Evolutionary conservation across 2,797 vertebrate genomes (phyloP), one percentile per base, ranked within the genome.

Genomic region (Betta splendens): DNA sequence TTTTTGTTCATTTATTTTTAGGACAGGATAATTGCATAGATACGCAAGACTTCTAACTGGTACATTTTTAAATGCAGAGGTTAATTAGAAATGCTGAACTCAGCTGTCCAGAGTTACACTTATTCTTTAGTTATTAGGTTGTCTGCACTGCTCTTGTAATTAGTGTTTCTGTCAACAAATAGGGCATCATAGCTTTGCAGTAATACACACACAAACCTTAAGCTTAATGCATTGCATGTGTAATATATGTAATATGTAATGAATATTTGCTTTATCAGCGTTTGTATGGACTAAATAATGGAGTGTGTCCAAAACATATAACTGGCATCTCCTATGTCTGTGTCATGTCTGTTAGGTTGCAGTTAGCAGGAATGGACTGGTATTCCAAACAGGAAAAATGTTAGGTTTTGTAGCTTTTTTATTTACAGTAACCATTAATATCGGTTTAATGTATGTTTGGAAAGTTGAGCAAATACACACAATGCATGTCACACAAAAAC

Each of bases 1-100:
- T 59, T 35, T 26, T 9, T 57, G 40, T 15, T 38, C 2, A 20
- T 37, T 31, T 51, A 64, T 62, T 77, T 76, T 67, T 46, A 62
- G 40, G 55, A 38, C 20, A 67, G 16, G 46, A 45, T 69, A 47
- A 46, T 83, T 75, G 21, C 25, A 53, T 48, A 55, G 36, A 64
- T 49, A 44, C 42, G 64, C 21, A 15, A 53, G 37, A 53, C 44
- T 69, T 57, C 22, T 51, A 75, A 69, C 35, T 18, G 7, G 36
- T 61, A 46, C 53, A 58, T 77, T 77, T 69, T 44, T 5, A 66
- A 39, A 71, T 42, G 36, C 31, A 51, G 33, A 77, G 72, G 69
- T 85, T 84, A 80, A 84, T 83, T 53, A 80, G 67, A 68, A 77
- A 68, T 9, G 39, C 23, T 72, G 67, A 75, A 63, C 61, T 44